Conservation (phyloP, 2,113 vertebrate genomes). For the Bombycilla garrulus region DNA sequence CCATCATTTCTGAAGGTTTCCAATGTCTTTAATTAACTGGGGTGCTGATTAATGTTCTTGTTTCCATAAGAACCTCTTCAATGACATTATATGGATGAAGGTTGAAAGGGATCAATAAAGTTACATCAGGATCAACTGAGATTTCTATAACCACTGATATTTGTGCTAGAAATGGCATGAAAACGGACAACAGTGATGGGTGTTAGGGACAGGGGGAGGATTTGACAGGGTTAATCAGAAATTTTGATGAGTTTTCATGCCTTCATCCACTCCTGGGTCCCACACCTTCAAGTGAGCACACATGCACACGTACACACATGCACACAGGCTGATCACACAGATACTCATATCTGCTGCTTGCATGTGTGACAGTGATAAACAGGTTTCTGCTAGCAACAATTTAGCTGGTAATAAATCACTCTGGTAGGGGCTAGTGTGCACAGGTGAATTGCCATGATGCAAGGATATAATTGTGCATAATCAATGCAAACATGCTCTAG, state of each 20-base stretch:
- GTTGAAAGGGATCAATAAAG: conserved; percentile 28
- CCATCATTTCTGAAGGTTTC: conserved; percentile 5
- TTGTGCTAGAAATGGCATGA: background rate
- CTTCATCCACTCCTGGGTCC: background rate
- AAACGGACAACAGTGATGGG: background rate
- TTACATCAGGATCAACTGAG: background rate
- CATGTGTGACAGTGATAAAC: conserved; percentile 70
- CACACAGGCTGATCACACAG: background rate
- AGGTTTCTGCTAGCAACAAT: conserved; percentile 63
- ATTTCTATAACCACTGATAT: background rate
- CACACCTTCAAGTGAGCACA: fast-evolving
- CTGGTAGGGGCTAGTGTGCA: background rate
- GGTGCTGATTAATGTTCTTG: conserved; percentile 34
- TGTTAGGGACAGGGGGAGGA: background rate
- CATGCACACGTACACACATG: fast-evolving
- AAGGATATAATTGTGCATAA: conserved; percentile 58
- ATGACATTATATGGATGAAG: background rate
- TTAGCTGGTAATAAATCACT: conserved; percentile 71
- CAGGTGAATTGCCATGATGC: conserved; percentile 39
- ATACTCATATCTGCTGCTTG: conserved; percentile 44
- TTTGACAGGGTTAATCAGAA: background rate
- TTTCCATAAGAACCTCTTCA: conserved; percentile 26
- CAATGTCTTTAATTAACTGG: conserved; percentile 36
- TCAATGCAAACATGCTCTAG: conserved; percentile 61
- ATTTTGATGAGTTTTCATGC: fast-evolving